Evolutionary conservation across 2,113 vertebrate genomes (phyloP).

Genomic region (Hippopotamus amphibius): DNA sequence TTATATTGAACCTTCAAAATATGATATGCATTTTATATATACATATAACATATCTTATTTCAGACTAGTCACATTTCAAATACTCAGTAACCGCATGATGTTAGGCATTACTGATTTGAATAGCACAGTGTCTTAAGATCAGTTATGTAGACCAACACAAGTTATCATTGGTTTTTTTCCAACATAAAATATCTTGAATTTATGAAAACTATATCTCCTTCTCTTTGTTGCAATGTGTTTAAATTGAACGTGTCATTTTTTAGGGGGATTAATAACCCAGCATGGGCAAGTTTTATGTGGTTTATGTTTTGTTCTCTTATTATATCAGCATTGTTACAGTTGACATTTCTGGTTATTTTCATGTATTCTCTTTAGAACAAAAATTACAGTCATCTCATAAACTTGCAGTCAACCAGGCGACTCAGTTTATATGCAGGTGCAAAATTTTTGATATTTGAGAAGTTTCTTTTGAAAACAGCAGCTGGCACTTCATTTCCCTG

Average conservation of each 20-base stretch:
- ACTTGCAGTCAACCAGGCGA: background rate
- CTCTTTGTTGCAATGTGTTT: background rate
- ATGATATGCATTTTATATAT: background rate
- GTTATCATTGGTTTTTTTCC: background rate
- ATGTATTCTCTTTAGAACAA: background rate
- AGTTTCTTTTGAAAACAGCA: background rate
- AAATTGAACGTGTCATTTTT: background rate
- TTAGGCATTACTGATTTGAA: background rate
- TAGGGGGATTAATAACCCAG: background rate
- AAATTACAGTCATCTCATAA: background rate
- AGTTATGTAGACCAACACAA: background rate
- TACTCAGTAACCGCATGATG: background rate
- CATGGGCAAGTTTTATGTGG: background rate
- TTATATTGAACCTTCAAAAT: background rate
- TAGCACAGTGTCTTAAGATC: background rate
- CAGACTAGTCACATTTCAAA: background rate
- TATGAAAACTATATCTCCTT: background rate
- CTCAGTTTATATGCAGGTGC: background rate
- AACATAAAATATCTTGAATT: constrained; percentile 1
- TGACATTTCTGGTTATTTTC: background rate
- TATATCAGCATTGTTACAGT: background rate
- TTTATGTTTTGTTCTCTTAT: constrained; percentile 15
- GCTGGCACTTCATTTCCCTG: background rate
- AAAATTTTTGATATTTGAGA: constrained; percentile 37
- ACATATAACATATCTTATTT: background rate